Conservation (phyloP, 2,888 invertebrate species). For the Timandra comae region DNA sequence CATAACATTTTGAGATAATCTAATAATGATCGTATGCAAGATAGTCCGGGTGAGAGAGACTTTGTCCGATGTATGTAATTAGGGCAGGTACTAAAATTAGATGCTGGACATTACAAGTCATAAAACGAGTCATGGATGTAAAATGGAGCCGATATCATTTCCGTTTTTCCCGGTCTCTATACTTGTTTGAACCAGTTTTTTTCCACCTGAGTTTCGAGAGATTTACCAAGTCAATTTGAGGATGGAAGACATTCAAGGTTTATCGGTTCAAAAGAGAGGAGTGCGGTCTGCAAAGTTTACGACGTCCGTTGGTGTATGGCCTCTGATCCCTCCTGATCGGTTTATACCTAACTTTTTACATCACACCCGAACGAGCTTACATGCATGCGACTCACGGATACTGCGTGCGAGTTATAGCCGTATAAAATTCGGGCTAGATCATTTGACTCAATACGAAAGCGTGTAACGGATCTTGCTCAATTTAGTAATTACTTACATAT, state of each 20-base stretch:
- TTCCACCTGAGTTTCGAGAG: constrained; percentile 17
- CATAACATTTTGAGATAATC: no score
- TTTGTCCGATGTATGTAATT: no score
- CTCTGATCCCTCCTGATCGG: constrained; percentile 35
- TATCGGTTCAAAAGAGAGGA: constrained; percentile 42
- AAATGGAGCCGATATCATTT: constrained; percentile 10
- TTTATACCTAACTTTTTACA: constrained; percentile 33
- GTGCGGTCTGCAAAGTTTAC: constrained; percentile 46
- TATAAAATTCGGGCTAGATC: constrained; percentile 52
- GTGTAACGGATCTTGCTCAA: constrained; percentile 31
- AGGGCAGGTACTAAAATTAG: constrained; percentile 1
- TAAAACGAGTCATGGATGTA: constrained; percentile 12
- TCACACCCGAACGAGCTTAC: constrained; percentile 16
- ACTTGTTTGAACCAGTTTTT: constrained; percentile 11
- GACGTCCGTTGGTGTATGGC: constrained; percentile 42
- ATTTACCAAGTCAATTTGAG: constrained; percentile 17
- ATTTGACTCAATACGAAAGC: constrained; percentile 51
- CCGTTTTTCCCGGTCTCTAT: constrained; percentile 8
- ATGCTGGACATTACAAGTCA: constrained; percentile 1
- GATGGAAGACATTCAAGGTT: constrained; percentile 21
- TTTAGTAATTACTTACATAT: constrained; percentile 35
- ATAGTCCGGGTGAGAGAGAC: no score
- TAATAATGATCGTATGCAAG: no score
- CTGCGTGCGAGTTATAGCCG: constrained; percentile 47
- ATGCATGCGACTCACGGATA: constrained; percentile 25